phyloP scores from a whole-genome alignment of 2,888 invertebrate species.

The Allacma fusca region DNA sequence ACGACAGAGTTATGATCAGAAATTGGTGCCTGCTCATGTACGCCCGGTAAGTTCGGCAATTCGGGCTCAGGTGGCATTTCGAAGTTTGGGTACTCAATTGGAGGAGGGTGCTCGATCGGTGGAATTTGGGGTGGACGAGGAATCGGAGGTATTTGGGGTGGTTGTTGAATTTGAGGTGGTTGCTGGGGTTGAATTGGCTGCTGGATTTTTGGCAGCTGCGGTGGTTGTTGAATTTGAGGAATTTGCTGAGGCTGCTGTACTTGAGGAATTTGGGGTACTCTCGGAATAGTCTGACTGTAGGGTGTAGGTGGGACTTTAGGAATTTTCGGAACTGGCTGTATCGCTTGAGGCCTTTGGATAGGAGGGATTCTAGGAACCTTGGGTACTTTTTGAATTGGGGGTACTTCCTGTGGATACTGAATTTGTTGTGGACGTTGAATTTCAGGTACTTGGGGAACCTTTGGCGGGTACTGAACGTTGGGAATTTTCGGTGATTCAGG shows the following conservation, averaged over 20 bases:
- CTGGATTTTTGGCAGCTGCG: not conserved
- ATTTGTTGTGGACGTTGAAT: not conserved
- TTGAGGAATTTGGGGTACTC: not conserved
- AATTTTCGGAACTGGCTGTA: not conserved
- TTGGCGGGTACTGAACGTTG: not conserved
- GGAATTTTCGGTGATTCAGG: no score
- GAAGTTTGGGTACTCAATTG: not conserved
- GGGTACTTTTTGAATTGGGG: not conserved
- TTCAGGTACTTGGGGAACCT: not conserved
- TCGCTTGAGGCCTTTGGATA: not conserved
- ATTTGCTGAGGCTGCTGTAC: not conserved
- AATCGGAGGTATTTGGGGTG: slow-evolving; percentile 14
- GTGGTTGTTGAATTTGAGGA: not conserved
- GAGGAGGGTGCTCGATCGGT: slow-evolving; percentile 3
- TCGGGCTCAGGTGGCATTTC: not conserved
- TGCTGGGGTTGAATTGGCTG: not conserved
- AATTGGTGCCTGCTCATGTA: not conserved
- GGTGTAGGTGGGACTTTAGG: no score
- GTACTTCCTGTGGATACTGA: not conserved
- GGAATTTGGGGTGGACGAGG: not conserved
- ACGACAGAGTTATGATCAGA: slow-evolving; percentile 1
- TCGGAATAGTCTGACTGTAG: no score
- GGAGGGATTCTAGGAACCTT: not conserved
- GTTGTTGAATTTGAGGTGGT: slow-evolving; percentile 5
- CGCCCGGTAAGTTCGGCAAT: not conserved